A percentile compares a stretch with the other conserved stretches of the same genome.
Evolutionary conservation across 2,888 invertebrate genomes (phyloP).

Genomic region (Melanotus villosus): DNA sequence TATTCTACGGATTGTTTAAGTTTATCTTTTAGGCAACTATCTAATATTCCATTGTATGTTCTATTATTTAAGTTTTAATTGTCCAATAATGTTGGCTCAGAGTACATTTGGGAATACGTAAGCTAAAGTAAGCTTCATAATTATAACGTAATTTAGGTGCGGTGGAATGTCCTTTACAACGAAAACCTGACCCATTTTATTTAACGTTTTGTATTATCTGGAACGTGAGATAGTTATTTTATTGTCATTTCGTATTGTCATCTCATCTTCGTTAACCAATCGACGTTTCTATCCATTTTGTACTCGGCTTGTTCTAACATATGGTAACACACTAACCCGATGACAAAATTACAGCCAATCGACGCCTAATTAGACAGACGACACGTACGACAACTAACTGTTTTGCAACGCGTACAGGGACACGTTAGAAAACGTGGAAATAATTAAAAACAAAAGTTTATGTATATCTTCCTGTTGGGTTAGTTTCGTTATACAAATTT

Average conservation of each 20-base stretch:
- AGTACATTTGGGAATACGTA: background rate
- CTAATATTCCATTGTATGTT: no score
- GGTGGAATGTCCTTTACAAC: conserved; percentile 1
- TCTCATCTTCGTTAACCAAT: background rate
- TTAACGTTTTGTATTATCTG: conserved; percentile 4
- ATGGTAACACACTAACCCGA: conserved; percentile 6
- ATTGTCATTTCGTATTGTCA: background rate
- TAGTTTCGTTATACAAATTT: conserved; percentile 10
- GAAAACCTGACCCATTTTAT: conserved; percentile 15
- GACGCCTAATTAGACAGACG: background rate
- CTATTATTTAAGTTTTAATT: no score
- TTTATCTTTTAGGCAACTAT: no score
- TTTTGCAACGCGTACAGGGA: conserved; percentile 25
- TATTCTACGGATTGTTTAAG: no score
- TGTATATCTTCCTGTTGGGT: conserved; percentile 8
- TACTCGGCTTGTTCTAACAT: background rate
- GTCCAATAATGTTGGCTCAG: background rate
- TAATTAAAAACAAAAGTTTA: conserved; percentile 32
- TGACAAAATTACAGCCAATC: background rate
- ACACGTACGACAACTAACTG: conserved; percentile 28
- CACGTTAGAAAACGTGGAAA: conserved; percentile 32
- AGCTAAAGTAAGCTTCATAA: background rate
- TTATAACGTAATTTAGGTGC: conserved; percentile 22
- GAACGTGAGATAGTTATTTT: conserved; percentile 13
- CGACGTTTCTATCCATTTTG: background rate